These are phyloP conservation scores for Diorhabda elongata DNA, from an alignment of 1,140 invertebrate genomes.

Conservation along the genomic window DNA sequence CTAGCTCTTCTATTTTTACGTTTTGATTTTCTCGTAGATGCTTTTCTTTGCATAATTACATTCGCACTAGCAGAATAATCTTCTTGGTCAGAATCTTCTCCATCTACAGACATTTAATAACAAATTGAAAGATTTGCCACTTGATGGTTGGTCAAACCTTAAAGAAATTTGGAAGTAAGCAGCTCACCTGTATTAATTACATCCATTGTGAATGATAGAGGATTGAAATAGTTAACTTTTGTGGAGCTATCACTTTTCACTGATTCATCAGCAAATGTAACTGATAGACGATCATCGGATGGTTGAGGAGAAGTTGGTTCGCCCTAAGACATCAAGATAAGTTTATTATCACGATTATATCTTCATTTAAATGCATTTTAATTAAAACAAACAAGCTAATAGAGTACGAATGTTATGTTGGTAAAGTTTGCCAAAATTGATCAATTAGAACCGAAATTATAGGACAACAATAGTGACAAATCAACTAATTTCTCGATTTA, in stretches of 20 bases:
- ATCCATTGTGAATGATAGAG: constrained; percentile 1
- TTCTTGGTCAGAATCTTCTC: constrained; percentile 59
- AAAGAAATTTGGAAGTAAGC: neutral
- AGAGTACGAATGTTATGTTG: no score
- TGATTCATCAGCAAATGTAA: constrained; percentile 59
- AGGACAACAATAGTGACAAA: no score
- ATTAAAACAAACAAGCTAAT: no score
- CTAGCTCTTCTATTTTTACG: constrained; percentile 60
- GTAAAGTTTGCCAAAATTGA: no score
- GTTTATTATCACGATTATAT: no score
- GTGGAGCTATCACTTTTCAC: constrained; percentile 45
- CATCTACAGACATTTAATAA: constrained; percentile 33
- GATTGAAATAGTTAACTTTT: constrained; percentile 40
- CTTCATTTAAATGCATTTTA: no score
- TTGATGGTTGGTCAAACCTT: neutral
- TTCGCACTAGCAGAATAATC: constrained; percentile 79
- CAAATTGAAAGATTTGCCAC: neutral
- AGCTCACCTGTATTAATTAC: neutral
- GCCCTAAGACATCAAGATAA: constrained; percentile 38
- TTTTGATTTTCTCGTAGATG: constrained; percentile 60
- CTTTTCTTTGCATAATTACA: constrained; percentile 72
- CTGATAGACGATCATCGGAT: constrained; percentile 63
- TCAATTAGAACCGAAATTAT: no score
- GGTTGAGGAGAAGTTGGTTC: constrained; percentile 59
- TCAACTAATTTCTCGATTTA: no score